These are phyloP conservation scores for Gallinago solitaria DNA, from an alignment of 2,797 vertebrate species.

Conservation along the genomic window DNA sequence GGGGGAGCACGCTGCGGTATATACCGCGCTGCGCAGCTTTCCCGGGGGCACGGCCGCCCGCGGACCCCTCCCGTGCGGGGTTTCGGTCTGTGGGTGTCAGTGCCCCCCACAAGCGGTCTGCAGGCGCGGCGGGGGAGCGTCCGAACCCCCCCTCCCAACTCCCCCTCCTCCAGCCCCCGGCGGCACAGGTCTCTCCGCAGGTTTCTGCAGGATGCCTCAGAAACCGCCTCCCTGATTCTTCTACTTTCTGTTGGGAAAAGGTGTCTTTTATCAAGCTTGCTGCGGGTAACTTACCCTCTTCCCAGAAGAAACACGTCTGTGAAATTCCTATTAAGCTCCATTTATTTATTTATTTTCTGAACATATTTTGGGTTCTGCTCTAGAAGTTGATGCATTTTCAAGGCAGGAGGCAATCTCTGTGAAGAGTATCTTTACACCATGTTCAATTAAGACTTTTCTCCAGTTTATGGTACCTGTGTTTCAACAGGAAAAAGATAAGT, in stretches of 20 bases:
- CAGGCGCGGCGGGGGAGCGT: neutral
- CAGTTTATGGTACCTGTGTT: neutral
- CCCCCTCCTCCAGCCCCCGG: no score
- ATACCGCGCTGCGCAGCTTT: neutral
- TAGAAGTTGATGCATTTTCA: neutral
- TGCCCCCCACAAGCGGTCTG: fast-evolving
- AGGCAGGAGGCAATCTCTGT: neutral
- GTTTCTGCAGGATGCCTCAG: neutral
- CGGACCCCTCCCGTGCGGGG: neutral
- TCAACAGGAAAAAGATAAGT: neutral
- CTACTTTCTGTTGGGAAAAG: neutral
- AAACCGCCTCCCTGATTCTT: neutral
- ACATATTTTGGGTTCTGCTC: fast-evolving
- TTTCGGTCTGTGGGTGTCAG: neutral
- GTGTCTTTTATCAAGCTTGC: neutral
- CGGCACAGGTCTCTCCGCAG: neutral
- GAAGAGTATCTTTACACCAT: neutral
- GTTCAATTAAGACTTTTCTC: neutral
- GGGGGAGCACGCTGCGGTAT: neutral
- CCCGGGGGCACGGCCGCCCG: neutral
- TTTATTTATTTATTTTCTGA: neutral
- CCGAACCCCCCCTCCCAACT: fast-evolving
- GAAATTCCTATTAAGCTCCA: neutral
- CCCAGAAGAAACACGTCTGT: neutral
- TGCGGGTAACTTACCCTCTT: no score